Conservation (phyloP, 2,113 vertebrate genomes). For the Camelus bactrianus region DNA sequence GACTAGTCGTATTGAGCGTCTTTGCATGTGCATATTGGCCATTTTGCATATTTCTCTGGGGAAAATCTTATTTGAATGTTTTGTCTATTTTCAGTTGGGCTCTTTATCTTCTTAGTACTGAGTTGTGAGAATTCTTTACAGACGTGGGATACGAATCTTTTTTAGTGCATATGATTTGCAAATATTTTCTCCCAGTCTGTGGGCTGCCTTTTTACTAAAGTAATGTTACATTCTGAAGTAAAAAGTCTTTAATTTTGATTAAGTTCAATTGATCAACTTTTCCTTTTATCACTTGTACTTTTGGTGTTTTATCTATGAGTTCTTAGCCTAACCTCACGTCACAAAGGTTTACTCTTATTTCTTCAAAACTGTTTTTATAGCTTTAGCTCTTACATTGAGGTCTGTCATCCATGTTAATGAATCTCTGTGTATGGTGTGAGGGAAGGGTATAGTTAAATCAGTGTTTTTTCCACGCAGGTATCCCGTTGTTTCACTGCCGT, state of each 20-base stretch:
- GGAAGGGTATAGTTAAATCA: neutral
- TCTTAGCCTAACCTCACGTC: neutral
- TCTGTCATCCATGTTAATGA: neutral
- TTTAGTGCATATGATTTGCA: neutral
- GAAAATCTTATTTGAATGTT: neutral
- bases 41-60: neutral
- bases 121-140: neutral
- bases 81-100: neutral
- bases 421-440: neutral
- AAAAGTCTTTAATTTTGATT: neutral
- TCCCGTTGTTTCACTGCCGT: rapidly evolving
- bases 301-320: neutral
- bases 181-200: neutral
- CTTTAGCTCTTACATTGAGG: neutral
- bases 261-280: neutral
- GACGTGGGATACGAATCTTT: neutral
- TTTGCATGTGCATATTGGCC: neutral
- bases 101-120: neutral
- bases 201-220: neutral
- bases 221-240: neutral
- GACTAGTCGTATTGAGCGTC: neutral
- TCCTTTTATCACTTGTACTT: neutral
- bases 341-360: neutral
- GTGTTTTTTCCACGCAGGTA: neutral
- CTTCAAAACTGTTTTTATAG: neutral